Percentiles rank a stretch among this genome's conserved stretches.
phyloP scores from a whole-genome alignment of 35 echinoderm and acorn worm genomes.

The Anneissia japonica region DNA sequence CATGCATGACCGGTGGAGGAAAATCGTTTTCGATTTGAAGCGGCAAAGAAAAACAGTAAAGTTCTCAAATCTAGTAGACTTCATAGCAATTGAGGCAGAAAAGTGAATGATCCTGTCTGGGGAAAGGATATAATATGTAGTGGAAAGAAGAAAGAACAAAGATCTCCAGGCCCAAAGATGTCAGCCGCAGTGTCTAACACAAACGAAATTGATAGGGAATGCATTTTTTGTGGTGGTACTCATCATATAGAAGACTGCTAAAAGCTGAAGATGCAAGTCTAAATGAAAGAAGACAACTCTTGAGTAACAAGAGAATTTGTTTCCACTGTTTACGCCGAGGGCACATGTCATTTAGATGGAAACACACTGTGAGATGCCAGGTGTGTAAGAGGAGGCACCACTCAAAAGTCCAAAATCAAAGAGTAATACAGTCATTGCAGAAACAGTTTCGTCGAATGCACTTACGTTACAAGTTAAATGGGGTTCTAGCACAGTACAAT shows the following conservation, averaged over 20 bases:
- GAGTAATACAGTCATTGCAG: not conserved
- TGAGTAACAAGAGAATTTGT: not conserved
- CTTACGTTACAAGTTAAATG: not conserved
- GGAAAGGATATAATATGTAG: not conserved
- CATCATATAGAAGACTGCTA: not conserved
- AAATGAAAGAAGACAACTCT: not conserved
- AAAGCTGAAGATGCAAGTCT: not conserved
- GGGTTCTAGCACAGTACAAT: not conserved
- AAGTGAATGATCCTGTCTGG: not conserved
- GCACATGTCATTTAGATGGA: not conserved
- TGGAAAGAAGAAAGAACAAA: not conserved
- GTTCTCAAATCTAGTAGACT: not conserved
- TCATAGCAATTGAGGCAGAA: not conserved
- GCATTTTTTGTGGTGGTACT: not conserved
- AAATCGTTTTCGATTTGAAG: not conserved
- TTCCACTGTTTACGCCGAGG: not conserved
- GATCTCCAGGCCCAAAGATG: not conserved
- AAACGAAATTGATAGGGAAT: not conserved
- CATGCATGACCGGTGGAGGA: conserved; percentile 1
- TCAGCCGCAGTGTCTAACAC: not conserved
- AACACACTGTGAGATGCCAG: not conserved
- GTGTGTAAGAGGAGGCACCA: not conserved
- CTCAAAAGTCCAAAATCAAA: not conserved
- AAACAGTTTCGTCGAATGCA: not conserved
- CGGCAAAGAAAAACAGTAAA: not conserved